Evolutionary conservation across 2,888 invertebrate genomes (phyloP).

Genomic region (Marasmarcha lunaedactyla): DNA sequence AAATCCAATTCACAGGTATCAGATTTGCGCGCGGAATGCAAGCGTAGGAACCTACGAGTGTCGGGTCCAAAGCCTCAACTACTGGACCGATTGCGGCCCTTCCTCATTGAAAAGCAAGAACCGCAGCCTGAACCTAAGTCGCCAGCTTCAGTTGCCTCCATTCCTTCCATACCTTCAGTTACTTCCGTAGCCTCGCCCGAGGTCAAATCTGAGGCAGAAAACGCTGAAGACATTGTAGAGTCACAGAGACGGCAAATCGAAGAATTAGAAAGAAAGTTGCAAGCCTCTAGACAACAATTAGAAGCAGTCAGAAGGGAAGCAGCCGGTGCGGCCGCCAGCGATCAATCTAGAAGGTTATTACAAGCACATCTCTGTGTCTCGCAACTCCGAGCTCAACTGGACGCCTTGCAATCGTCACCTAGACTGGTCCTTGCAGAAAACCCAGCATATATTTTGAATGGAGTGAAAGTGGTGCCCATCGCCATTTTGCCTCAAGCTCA

Average conservation of each 20-base stretch:
- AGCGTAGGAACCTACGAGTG: constrained; percentile 92
- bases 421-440: constrained; percentile 55
- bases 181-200: constrained; percentile 34
- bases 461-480: constrained; percentile 65
- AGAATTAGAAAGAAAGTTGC: constrained; percentile 85
- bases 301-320: constrained; percentile 75
- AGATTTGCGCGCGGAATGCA: constrained; percentile 93
- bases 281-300: constrained; percentile 81
- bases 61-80: constrained; percentile 96
- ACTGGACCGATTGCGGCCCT: constrained; percentile 89
- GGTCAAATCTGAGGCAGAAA: constrained; percentile 42
- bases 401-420: constrained; percentile 64
- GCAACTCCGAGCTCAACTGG: constrained; percentile 72
- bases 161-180: background rate
- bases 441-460: constrained; percentile 74
- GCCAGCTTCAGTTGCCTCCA: constrained; percentile 24
- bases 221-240: constrained; percentile 78
- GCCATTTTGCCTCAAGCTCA: constrained; percentile 45
- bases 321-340: constrained; percentile 58
- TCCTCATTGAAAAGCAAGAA: constrained; percentile 61
- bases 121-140: constrained; percentile 43
- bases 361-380: constrained; percentile 73
- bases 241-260: constrained; percentile 88
- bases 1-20: constrained; percentile 47
- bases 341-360: constrained; percentile 60